Conservation (phyloP, 2,113 vertebrate genomes). For the Telmatochromis sp. region DNA sequence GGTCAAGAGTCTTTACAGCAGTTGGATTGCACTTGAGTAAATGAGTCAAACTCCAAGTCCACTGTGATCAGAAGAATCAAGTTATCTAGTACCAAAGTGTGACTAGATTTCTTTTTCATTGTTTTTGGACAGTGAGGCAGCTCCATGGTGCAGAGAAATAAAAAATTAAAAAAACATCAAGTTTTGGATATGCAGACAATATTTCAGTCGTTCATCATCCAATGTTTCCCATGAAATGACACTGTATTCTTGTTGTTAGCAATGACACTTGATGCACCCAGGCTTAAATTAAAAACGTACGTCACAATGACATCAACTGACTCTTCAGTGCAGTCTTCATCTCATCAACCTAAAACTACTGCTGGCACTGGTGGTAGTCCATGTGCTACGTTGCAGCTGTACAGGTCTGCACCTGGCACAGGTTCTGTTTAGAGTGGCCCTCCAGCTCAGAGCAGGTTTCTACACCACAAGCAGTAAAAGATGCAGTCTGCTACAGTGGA, state of each 20-base stretch:
- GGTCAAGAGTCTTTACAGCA: neutral
- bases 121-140: neutral
- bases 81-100: neutral
- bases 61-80: neutral
- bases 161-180: accelerated
- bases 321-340: neutral
- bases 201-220: neutral
- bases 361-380: neutral
- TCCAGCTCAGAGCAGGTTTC: neutral
- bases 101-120: neutral
- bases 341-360: neutral
- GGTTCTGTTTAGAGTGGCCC: neutral
- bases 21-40: neutral
- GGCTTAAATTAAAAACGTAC: neutral
- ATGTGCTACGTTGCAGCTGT: neutral
- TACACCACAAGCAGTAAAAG: neutral
- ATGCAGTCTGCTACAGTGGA: neutral
- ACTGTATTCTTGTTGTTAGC: neutral
- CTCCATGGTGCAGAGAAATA: neutral
- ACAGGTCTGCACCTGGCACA: neutral
- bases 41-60: neutral
- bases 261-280: neutral
- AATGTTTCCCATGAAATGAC: neutral
- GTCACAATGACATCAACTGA: neutral
- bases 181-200: neutral